Evolutionary conservation across 2,113 vertebrate genomes (phyloP).

Genomic region (Chlorocebus sabaeus): DNA sequence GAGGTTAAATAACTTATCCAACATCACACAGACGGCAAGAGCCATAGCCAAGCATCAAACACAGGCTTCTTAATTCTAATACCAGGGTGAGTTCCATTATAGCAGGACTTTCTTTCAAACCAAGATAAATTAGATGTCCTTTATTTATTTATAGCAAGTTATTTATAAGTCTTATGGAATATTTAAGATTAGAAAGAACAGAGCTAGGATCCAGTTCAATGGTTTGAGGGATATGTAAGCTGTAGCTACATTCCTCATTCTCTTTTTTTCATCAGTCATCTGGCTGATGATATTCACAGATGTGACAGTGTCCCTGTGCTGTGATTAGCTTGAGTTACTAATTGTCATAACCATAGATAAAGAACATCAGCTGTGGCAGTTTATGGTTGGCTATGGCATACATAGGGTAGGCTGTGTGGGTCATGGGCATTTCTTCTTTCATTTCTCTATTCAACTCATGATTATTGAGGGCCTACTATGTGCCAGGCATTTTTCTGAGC

Average conservation of each 20-base stretch:
- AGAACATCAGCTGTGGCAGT: neutral
- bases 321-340: neutral
- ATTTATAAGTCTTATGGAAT: slow-evolving; percentile 35
- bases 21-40: neutral
- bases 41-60: neutral
- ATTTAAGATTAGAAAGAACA: neutral
- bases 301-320: neutral
- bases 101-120: slow-evolving; percentile 4
- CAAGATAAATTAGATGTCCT: slow-evolving; percentile 22
- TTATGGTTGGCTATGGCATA: neutral
- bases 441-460: neutral
- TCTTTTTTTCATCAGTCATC: neutral
- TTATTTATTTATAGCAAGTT: neutral
- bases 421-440: neutral
- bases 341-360: neutral
- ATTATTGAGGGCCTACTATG: neutral
- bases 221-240: neutral
- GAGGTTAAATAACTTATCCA: neutral
- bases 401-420: neutral
- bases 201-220: neutral
- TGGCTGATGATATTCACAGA: neutral
- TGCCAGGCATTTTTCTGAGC: neutral
- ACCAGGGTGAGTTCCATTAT: neutral
- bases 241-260: neutral
- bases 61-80: neutral